Base-by-base conservation (phyloP, 1,140 invertebrate species). In the Radopholus similis region DNA sequence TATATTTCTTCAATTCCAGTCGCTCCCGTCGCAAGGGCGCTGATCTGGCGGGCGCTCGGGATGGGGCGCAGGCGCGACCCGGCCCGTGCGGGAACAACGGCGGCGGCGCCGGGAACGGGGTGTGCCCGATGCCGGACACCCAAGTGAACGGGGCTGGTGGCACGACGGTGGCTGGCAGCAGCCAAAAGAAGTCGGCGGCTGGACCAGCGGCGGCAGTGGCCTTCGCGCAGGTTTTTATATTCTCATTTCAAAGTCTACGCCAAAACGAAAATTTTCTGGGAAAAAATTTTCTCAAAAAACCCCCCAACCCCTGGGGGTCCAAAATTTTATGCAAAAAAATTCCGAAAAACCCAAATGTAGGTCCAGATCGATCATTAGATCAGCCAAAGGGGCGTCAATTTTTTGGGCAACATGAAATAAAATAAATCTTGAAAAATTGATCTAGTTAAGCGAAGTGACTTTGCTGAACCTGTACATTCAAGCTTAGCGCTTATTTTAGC, bases 1-100 rank as follows among this genome's bases (percentile, higher is more conserved):
- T 47, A 47, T 8, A 47, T 47, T 51, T 28, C n/a, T 15, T 15
- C 18, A 8, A 26, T 51, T 23, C 13, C 47, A 51, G 47, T 51
- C 47, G 47, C 30, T 51, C 47, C 21, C 47, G 47, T 51, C 47
- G 47, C n/a, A 51, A 51, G 47, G 47, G 47, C 47, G 47, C 47
- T 15, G 47, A 51, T 23, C 30, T 51, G 47, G 47, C 47, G 8
- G 47, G 47, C n/a, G 47, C 23, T 8, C 47, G 47, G 8, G 47
- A 51, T 4, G 23, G 23, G 47, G 47, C 47, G 11, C 47, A 21
- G 0, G n/a, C n/a, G n/a, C 47, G 23, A 4, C 8, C 23, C 2
- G 47, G 47, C 4, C n/a, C 9, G 18, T 15, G 23, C 47, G 21
- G 47, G 3, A 42, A 42, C 38, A 42, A 42, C 38, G 47, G 8